Evolutionary conservation across 1,140 invertebrate species (phyloP), one percentile per base, ranked within the genome.

Genomic region (Camponotus pennsylvanicus): DNA sequence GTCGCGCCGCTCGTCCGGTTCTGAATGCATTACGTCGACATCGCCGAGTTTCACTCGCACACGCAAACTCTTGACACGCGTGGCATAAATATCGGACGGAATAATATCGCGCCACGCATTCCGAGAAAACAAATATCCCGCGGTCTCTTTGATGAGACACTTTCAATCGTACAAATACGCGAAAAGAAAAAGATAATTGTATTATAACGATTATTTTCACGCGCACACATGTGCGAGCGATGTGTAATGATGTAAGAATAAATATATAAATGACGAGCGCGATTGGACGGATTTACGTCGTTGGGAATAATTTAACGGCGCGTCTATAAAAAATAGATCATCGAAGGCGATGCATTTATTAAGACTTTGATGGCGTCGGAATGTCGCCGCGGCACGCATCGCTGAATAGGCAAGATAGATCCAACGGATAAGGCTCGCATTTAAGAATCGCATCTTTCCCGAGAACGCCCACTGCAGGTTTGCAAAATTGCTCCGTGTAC

Each of bases 81-180:
- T 37, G 79, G 66, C 79, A 82, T 82, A 82, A 82, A 73, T 82
- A 82, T 82, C 67, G 55, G 59, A 1, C 11, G 79, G 40, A 49
- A 83, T 75, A 83, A 73, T 83, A 83, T 83, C 79, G 69, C 40
- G 67, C 15, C 37, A 45, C 27, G 67, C 37, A 83, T 83, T 73
- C 69, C 40, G 69, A 83, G 69, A 83, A 83, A 63, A 79, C n/a
- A 67, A 34, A 52, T 55, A 57, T 70, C 64, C 27, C 45, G 42
- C 49, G 49, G 34, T 55, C 49, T 73, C 57, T 37, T 27, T 32
- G 66, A 71, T 21, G 27, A 63, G 21, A 32, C 34, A 32, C 11
- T 52, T n/a, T 45, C 27, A 49, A 15, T 32, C 21, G 13, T 49
- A 49, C 15, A 6, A 27, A 7, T 55, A 13, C 13, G 9, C 8